Percentiles rank a stretch among this genome's conserved stretches.
phyloP scores from a whole-genome alignment of 2,888 invertebrate species.

The Aphodius sticticus region DNA sequence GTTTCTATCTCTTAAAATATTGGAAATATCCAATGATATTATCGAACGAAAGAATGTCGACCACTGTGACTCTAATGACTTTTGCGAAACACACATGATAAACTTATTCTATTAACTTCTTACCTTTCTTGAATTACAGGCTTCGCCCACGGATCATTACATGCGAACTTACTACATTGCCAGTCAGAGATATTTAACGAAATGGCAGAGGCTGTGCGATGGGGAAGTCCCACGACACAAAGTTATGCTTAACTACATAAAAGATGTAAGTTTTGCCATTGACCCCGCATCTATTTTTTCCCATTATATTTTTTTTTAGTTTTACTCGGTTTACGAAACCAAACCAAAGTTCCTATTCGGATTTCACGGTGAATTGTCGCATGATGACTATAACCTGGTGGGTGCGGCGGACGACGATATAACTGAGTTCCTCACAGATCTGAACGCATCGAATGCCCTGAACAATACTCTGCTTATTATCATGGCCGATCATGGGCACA shows the following conservation, averaged over 20 bases:
- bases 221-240: constrained; percentile 77
- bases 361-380: constrained; percentile 89
- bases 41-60: no score
- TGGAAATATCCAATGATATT: no score
- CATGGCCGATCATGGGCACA: constrained; percentile 94
- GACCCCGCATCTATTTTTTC: background rate
- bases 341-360: constrained; percentile 85
- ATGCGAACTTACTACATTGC: constrained; percentile 82
- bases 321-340: constrained; percentile 68
- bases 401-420: constrained; percentile 81
- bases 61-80: no score
- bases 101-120: background rate
- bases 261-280: constrained; percentile 64
- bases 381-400: constrained; percentile 84
- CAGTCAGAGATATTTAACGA: constrained; percentile 64
- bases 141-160: constrained; percentile 90
- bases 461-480: constrained; percentile 85
- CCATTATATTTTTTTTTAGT: constrained; percentile 54
- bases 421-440: constrained; percentile 68
- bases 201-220: constrained; percentile 70
- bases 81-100: no score
- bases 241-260: constrained; percentile 70
- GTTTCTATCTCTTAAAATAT: no score
- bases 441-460: constrained; percentile 69
- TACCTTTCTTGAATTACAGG: constrained; percentile 45